A percentile compares a stretch with the other conserved stretches of the same genome.
Conservation (phyloP, 2,113 vertebrate genomes). For the Gymnogyps californianus region DNA sequence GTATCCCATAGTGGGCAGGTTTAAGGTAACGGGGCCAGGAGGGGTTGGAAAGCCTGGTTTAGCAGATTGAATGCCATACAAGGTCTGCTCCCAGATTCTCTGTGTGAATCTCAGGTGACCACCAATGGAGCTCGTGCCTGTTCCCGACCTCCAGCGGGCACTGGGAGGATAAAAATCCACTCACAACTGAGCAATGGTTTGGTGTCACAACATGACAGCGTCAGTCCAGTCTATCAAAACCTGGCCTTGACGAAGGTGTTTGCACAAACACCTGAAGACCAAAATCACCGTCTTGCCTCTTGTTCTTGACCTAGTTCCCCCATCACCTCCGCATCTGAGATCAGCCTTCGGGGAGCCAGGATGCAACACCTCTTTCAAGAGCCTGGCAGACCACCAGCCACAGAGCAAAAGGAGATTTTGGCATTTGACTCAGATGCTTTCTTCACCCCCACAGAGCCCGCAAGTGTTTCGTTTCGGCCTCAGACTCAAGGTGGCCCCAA, state of each 20-base stretch:
- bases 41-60: background rate
- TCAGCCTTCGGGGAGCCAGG: background rate
- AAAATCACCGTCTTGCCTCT: background rate
- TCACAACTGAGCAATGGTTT: fast-evolving
- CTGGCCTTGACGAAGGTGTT: background rate
- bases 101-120: background rate
- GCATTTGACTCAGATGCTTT: background rate
- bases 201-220: background rate
- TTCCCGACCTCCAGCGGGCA: fast-evolving
- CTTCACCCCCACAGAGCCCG: background rate
- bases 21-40: background rate
- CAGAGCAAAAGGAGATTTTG: background rate
- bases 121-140: background rate
- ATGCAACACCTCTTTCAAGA: background rate
- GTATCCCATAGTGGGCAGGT: background rate
- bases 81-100: background rate
- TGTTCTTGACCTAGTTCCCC: background rate
- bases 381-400: background rate
- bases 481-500: background rate
- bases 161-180: background rate
- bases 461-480: background rate
- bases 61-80: too few species aligned
- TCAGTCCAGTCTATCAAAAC: background rate
- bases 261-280: background rate
- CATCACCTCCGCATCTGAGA: background rate